Conservation (phyloP, 2,888 invertebrate species). For the Eupithecia pulchellata region DNA sequence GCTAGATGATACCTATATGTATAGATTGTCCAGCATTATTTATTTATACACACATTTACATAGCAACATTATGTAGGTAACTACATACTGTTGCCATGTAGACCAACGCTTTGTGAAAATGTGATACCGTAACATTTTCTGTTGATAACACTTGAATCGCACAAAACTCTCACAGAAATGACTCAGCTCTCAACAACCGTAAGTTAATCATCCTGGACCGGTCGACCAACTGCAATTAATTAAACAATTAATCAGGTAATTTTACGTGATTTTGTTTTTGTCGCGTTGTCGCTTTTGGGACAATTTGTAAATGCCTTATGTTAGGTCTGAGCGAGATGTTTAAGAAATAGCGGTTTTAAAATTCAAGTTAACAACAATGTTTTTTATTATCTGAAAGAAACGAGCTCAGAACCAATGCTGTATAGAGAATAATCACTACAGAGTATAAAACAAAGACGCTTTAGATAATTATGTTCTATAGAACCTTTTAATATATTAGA, state of each 20-base stretch:
- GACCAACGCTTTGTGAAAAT: neutral
- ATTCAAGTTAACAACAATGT: neutral
- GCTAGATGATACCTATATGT: no score
- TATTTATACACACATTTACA: no score
- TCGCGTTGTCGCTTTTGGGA: constrained; percentile 28
- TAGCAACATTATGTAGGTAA: no score
- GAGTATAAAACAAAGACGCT: no score
- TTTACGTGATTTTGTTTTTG: constrained; percentile 79
- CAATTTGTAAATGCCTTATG: neutral
- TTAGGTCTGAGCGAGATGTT: neutral
- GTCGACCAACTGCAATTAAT: constrained; percentile 71
- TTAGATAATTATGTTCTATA: no score
- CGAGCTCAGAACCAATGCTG: no score
- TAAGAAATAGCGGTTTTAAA: neutral
- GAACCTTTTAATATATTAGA: no score
- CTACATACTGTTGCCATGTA: no score
- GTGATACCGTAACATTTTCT: neutral
- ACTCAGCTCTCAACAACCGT: constrained; percentile 3
- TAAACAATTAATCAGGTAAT: constrained; percentile 85
- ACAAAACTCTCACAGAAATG: neutral
- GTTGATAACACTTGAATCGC: neutral
- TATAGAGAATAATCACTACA: no score
- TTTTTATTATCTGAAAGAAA: no score
- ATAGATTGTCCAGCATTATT: no score
- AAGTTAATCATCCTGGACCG: constrained; percentile 6